Conservation (phyloP, 2,888 invertebrate species). For the Mimumesa dahlbomi region DNA sequence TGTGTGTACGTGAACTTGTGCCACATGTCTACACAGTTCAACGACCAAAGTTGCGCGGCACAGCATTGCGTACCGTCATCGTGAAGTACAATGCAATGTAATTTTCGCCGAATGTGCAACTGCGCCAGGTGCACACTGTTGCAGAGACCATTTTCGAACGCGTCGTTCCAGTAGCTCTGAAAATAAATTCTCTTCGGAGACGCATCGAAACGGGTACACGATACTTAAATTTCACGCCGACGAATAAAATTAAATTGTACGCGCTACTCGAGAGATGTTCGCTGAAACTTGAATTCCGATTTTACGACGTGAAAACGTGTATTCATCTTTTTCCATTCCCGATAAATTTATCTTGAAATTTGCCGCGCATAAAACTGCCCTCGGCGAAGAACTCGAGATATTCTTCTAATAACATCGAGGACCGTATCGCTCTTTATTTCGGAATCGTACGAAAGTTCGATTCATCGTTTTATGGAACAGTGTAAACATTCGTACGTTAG, state of each 20-base stretch:
- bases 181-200: constrained; percentile 19
- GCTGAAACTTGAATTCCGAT: no score
- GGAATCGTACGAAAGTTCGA: no score
- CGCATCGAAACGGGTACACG: background rate
- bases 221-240: background rate
- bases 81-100: constrained; percentile 55
- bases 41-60: constrained; percentile 57
- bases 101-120: constrained; percentile 61
- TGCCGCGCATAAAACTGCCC: no score
- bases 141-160: constrained; percentile 35
- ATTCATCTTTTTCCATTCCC: no score
- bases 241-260: background rate
- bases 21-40: constrained; percentile 60
- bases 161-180: constrained; percentile 13
- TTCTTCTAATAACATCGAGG: no score
- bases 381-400: no score
- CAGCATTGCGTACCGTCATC: constrained; percentile 33
- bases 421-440: no score
- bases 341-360: no score
- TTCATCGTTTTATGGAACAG: no score
- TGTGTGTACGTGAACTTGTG: constrained; percentile 40
- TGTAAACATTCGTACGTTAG: no score
- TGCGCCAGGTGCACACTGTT: constrained; percentile 55
- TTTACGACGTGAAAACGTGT: no score
- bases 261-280: background rate